A percentile compares a stretch with the other conserved stretches of the same genome.
These are phyloP conservation scores for Drosophila nannoptera DNA, from an alignment of 1,140 invertebrate species.

Conservation along the genomic window DNA sequence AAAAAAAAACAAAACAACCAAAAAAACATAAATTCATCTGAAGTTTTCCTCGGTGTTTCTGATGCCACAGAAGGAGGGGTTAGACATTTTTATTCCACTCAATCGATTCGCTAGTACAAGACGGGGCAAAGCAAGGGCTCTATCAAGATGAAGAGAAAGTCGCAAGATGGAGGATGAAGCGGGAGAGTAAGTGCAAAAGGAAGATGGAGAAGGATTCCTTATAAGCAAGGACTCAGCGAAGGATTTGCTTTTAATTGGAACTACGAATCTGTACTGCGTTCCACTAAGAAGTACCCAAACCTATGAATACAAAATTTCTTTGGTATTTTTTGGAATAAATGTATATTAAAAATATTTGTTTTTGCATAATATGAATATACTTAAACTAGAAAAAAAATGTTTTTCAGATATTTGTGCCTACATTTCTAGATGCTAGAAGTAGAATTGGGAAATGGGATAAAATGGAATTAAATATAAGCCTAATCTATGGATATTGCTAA, in stretches of 20 bases:
- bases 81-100: too few species aligned
- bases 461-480: slow-evolving; percentile 10
- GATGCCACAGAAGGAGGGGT: not conserved
- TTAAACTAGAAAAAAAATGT: slow-evolving; percentile 6
- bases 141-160: too few species aligned
- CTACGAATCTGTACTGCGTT: too few species aligned
- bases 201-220: too few species aligned
- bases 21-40: slow-evolving; percentile 40
- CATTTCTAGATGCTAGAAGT: slow-evolving; percentile 69
- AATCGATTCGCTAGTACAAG: too few species aligned
- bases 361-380: not conserved
- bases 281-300: not conserved
- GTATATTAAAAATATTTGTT: slow-evolving; percentile 13
- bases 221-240: too few species aligned
- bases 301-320: slow-evolving; percentile 1
- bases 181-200: too few species aligned
- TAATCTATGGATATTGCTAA: slow-evolving; percentile 24
- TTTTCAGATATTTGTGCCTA: slow-evolving; percentile 40
- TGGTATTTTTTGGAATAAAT: not conserved
- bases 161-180: too few species aligned
- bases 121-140: too few species aligned
- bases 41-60: not conserved
- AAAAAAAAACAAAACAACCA: slow-evolving; percentile 40
- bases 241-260: too few species aligned
- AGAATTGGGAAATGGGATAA: slow-evolving; percentile 19